Evolutionary conservation across 2,888 invertebrate species (phyloP).

Genomic region (Drosophila kambysellisi): DNA sequence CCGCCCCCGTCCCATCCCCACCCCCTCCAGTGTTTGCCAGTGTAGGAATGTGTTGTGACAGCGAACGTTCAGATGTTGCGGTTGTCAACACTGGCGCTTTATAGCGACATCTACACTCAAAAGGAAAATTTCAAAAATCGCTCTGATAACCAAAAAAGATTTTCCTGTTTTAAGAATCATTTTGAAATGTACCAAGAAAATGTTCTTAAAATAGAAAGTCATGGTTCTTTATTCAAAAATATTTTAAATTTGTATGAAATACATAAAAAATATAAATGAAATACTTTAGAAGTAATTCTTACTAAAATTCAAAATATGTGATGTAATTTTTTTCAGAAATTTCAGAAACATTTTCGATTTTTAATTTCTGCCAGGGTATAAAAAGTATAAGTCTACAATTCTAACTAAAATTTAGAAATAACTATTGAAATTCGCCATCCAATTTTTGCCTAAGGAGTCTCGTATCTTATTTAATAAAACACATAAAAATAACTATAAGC

Average conservation of each 20-base stretch:
- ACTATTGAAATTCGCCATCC: neutral
- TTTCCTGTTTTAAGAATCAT: neutral
- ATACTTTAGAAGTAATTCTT: neutral
- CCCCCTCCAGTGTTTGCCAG: neutral
- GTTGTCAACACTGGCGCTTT: constrained; percentile 56
- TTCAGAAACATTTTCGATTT: neutral
- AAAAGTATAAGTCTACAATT: neutral
- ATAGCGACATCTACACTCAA: constrained; percentile 5
- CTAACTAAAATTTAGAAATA: neutral
- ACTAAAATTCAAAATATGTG: rapidly evolving
- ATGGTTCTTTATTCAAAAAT: neutral
- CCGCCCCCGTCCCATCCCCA: neutral
- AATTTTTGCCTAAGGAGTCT: neutral
- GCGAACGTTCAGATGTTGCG: constrained; percentile 39
- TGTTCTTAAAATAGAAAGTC: neutral
- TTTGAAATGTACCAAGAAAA: neutral
- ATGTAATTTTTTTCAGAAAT: neutral
- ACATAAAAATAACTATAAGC: neutral
- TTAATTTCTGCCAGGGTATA: neutral
- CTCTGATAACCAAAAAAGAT: neutral
- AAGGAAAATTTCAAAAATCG: neutral
- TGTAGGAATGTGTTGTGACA: constrained; percentile 48
- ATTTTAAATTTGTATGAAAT: neutral
- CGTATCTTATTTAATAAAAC: neutral
- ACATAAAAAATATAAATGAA: no score